Percentiles rank a stretch among this genome's conserved stretches.
phyloP scores from a whole-genome alignment of 2,888 invertebrate genomes.

The Microplitis manilae region DNA sequence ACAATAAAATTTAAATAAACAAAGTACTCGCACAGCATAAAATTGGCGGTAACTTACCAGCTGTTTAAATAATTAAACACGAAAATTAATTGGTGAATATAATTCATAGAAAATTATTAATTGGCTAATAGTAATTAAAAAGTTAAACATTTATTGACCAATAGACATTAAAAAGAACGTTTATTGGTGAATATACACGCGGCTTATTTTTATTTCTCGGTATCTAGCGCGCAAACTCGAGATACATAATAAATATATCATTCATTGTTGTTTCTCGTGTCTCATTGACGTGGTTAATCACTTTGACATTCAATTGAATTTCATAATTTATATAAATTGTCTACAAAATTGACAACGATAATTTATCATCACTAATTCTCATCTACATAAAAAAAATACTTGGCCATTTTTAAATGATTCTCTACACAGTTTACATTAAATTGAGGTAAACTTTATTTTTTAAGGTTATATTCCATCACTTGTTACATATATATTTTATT shows the following conservation, averaged over 20 bases:
- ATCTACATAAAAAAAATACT: not conserved
- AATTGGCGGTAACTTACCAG: too few relatives aligned
- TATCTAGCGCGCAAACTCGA: not conserved
- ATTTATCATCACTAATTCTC: not conserved
- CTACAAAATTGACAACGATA: not conserved
- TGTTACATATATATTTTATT: not conserved
- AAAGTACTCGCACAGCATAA: too few relatives aligned
- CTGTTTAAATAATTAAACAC: too few relatives aligned
- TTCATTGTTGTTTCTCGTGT: not conserved
- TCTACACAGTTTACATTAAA: not conserved
- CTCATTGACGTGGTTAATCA: not conserved
- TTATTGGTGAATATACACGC: not conserved
- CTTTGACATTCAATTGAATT: not conserved
- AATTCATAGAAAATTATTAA: too few relatives aligned
- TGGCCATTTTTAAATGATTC: not conserved
- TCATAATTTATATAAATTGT: not conserved
- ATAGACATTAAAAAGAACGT: not conserved
- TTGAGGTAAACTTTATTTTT: not conserved
- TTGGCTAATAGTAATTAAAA: too few relatives aligned
- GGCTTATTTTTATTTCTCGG: not conserved
- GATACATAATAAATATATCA: not conserved
- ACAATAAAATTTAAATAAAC: too few relatives aligned
- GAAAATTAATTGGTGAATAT: too few relatives aligned
- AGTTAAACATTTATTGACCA: too few relatives aligned
- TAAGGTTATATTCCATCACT: not conserved